Percentiles rank a stretch among this genome's conserved stretches.
These are phyloP conservation scores for Branchellion lobata DNA, from an alignment of 2,888 invertebrate genomes.

Conservation along the genomic window DNA sequence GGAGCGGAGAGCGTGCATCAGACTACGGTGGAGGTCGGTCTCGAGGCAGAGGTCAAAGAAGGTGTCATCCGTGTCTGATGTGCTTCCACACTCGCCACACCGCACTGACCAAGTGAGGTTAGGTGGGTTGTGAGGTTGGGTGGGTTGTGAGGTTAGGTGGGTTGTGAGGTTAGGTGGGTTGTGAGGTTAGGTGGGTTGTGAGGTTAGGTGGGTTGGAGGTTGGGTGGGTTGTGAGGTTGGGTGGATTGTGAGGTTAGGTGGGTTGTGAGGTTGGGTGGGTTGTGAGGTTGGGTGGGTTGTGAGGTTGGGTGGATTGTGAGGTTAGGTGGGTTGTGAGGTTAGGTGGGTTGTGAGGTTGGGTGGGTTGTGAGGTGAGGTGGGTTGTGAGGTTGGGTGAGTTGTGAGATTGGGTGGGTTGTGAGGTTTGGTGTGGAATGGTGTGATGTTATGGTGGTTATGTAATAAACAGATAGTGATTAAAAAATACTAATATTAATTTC, in stretches of 20 bases:
- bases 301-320: too few species aligned
- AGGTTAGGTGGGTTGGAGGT: too few species aligned
- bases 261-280: too few species aligned
- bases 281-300: too few species aligned
- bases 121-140: not conserved
- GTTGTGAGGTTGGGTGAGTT: too few species aligned
- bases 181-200: not conserved
- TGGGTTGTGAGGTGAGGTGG: too few species aligned
- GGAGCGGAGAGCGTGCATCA: conserved; percentile 75
- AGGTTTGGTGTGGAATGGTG: too few species aligned
- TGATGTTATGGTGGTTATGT: too few species aligned
- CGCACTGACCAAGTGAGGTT: conserved; percentile 48
- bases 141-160: not conserved
- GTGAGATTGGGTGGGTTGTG: too few species aligned
- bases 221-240: too few species aligned
- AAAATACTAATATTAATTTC: not conserved
- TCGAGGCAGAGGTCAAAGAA: conserved; percentile 84
- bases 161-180: not conserved
- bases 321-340: too few species aligned
- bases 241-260: too few species aligned
- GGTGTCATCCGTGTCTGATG: conserved; percentile 93
- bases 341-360: not conserved
- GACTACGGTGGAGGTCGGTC: conserved; percentile 69
- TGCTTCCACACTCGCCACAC: conserved; percentile 84
- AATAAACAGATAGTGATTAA: not conserved